Evolutionary conservation across 1,140 invertebrate species (phyloP).

Genomic region (Drosophila auraria): DNA sequence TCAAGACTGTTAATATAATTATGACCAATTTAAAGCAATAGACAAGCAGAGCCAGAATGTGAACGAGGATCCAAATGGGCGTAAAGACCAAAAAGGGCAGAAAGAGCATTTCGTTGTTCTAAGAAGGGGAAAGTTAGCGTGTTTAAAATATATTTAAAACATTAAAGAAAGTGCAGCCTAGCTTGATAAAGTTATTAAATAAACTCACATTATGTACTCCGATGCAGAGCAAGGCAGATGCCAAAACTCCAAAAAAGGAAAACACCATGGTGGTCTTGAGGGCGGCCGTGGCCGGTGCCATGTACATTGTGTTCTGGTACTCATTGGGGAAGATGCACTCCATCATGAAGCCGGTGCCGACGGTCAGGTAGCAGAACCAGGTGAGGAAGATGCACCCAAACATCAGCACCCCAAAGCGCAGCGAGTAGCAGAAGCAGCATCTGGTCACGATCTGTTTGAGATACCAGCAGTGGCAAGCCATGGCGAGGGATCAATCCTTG

Average conservation of each 20-base stretch:
- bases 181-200: no score
- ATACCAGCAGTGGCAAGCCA: constrained; percentile 65
- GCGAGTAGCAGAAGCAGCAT: constrained; percentile 52
- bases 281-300: constrained; percentile 39
- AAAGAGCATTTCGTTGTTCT: constrained; percentile 70
- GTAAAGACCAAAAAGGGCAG: constrained; percentile 52
- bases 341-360: constrained; percentile 69
- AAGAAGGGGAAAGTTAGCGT: no score
- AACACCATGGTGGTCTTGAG: constrained; percentile 72
- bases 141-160: no score
- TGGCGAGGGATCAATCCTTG: constrained; percentile 4
- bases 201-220: constrained; percentile 68
- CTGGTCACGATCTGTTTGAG: constrained; percentile 36
- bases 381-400: constrained; percentile 65
- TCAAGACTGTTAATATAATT: constrained; percentile 38
- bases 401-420: constrained; percentile 51
- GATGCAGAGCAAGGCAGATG: constrained; percentile 49
- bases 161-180: no score
- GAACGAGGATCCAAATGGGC: constrained; percentile 56
- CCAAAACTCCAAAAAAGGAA: constrained; percentile 61
- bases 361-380: constrained; percentile 63
- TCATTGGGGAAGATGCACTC: constrained; percentile 68
- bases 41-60: constrained; percentile 36
- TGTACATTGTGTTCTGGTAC: constrained; percentile 11
- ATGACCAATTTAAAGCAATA: constrained; percentile 50